phyloP scores from a whole-genome alignment of 2,113 vertebrate species.

The Gnathonemus echidnorhynchus region DNA sequence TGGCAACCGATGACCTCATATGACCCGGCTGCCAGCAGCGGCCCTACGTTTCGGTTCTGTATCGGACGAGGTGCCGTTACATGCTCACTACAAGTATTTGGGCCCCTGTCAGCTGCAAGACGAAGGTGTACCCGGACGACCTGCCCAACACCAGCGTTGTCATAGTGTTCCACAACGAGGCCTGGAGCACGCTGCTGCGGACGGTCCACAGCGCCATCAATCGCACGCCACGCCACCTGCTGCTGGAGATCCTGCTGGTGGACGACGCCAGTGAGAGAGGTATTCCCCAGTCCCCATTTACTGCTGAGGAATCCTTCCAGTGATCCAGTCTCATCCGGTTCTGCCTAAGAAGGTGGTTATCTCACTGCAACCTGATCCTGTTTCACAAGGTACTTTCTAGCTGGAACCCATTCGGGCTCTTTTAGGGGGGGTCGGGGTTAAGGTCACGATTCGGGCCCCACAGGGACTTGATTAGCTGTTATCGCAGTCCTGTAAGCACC shows the following conservation, averaged over 20 bases:
- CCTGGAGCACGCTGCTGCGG: constrained; percentile 90
- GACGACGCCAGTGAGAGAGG: constrained; percentile 96
- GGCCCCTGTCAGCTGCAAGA: constrained; percentile 73
- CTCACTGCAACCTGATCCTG: background rate
- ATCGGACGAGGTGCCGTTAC: background rate
- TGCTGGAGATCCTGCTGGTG: constrained; percentile 82
- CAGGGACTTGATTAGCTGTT: background rate
- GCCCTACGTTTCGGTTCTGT: background rate
- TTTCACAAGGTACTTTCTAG: background rate
- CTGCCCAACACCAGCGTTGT: constrained; percentile 94
- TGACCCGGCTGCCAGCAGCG: background rate
- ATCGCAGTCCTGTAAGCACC: background rate
- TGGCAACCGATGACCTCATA: background rate
- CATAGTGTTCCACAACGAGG: constrained; percentile 98
- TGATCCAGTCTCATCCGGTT: background rate
- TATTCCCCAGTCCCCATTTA: constrained; percentile 26
- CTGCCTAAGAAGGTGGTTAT: background rate
- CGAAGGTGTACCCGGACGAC: constrained; percentile 78
- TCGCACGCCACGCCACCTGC: constrained; percentile 76
- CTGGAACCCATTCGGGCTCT: background rate
- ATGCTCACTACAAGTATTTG: background rate
- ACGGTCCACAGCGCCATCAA: constrained; percentile 85
- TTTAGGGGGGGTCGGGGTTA: background rate
- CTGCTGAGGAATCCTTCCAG: background rate
- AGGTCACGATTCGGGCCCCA: background rate